Percentiles rank a stretch among this genome's conserved stretches.
These are phyloP conservation scores for Harpalus rufipes DNA, from an alignment of 2,888 invertebrate species.

Conservation along the genomic window DNA sequence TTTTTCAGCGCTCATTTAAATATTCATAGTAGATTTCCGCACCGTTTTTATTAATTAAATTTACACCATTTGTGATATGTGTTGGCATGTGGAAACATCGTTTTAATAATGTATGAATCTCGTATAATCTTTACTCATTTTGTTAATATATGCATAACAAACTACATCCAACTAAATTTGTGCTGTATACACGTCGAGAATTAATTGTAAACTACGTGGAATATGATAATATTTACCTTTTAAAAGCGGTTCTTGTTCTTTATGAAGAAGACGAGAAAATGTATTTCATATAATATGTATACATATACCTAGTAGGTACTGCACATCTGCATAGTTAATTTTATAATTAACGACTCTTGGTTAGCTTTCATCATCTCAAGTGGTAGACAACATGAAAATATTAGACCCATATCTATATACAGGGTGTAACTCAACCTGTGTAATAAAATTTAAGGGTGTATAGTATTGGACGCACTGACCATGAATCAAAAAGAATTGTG, in stretches of 20 bases:
- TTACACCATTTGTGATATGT: conserved; percentile 2
- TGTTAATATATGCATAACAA: conserved; percentile 18
- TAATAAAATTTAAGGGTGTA: too few relatives aligned
- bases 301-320: too few relatives aligned
- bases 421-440: too few relatives aligned
- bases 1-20: conserved; percentile 9
- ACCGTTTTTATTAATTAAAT: conserved; percentile 10
- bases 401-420: too few relatives aligned
- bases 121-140: neutral
- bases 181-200: neutral
- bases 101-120: neutral
- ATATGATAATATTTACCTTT: conserved; percentile 34
- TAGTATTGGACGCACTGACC: too few relatives aligned
- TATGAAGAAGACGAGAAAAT: neutral
- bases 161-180: conserved; percentile 23
- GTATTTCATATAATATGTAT: too few relatives aligned
- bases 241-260: neutral
- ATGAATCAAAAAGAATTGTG: too few relatives aligned
- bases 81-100: neutral
- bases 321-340: too few relatives aligned
- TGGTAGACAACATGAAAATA: too few relatives aligned
- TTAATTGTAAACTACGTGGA: conserved; percentile 19
- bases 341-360: too few relatives aligned
- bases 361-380: too few relatives aligned
- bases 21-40: conserved; percentile 14